Conservation (phyloP, 2,113 vertebrate species). For the Aviceda subcristata region DNA sequence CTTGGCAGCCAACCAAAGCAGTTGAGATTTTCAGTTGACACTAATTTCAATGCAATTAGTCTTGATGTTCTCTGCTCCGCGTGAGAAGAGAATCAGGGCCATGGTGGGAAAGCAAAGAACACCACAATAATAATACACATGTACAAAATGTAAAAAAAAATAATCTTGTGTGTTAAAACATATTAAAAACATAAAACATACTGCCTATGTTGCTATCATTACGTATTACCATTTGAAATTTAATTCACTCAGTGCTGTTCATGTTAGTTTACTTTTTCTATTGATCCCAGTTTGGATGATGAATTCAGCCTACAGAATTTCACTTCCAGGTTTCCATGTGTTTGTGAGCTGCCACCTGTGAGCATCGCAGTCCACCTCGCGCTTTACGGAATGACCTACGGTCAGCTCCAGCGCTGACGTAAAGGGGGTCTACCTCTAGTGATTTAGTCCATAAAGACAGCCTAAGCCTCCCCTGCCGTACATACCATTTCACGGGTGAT, state of each 20-base stretch:
- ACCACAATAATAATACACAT: background rate
- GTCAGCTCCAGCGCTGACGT: background rate
- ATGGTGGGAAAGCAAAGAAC: conserved; percentile 14
- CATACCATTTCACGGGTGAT: background rate
- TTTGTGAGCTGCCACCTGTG: background rate
- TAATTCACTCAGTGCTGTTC: conserved; percentile 25
- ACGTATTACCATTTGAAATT: background rate
- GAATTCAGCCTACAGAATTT: background rate
- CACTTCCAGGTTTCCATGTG: background rate
- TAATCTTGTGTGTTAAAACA: background rate
- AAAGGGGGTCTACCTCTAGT: background rate
- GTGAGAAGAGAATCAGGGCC: background rate
- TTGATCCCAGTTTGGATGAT: background rate
- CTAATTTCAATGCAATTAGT: conserved; percentile 46
- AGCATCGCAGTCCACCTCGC: background rate
- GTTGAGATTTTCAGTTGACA: background rate
- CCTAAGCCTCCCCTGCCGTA: background rate
- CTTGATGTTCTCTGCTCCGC: background rate
- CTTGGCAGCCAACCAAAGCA: background rate
- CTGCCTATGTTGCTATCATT: background rate
- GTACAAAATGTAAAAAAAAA: background rate
- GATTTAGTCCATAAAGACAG: background rate
- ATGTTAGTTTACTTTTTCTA: conserved; percentile 25
- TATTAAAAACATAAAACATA: conserved; percentile 62
- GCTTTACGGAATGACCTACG: background rate